Base-by-base conservation (phyloP, 2,113 vertebrate species). In the Lepisosteus oculatus region DNA sequence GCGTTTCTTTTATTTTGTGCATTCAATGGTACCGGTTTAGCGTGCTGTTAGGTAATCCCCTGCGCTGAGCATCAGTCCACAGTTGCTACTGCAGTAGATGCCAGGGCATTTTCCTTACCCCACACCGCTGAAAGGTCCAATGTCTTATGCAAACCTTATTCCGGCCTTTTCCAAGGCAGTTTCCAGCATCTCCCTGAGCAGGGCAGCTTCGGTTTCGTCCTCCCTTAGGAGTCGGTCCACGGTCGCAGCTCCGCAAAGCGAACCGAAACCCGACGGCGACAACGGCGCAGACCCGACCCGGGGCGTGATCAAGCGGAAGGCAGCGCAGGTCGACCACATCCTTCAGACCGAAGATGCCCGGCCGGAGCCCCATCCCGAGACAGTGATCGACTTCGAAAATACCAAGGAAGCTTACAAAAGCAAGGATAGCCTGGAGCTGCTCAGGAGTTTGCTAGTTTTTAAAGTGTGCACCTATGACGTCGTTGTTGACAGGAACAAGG, bases 391-490 rank as follows among this genome's bases (percentile, higher is more conserved):
- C 77, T 92, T 93, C 65, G 85, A 80, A 2, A 82, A 90, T 68
- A 71, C 82, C 14, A 82, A 67, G 12, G 92, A 92, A 74, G 93
- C 93, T 3, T 95, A 89, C 71, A 85, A 84, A 68, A 93, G 90
- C 85, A 96, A 94, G 84, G 84, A 81, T 85, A 93, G 76, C 9
- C 71, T 85, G 5, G 93, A 95, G 87, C 89, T 92, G 6, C 77
- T 91, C 55, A 74, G 90, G 44, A 93, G 92, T 71, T 81, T 93
- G 72, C 1, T 91, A 72, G 92, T 92, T 74, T 86, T 91, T 64
- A 86, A 91, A 82, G 85, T 93, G n/a, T 93, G 90, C 77, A 81
- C 87, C 0, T 82, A 84, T 73, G 87, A 88, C 80, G 73, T 90
- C 63, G 75, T 92, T 77, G 92, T 90, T 51, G 86, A 90, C 69